phyloP scores from a whole-genome alignment of 2,113 vertebrate genomes.

The Tretioscincus oriximinensis region DNA sequence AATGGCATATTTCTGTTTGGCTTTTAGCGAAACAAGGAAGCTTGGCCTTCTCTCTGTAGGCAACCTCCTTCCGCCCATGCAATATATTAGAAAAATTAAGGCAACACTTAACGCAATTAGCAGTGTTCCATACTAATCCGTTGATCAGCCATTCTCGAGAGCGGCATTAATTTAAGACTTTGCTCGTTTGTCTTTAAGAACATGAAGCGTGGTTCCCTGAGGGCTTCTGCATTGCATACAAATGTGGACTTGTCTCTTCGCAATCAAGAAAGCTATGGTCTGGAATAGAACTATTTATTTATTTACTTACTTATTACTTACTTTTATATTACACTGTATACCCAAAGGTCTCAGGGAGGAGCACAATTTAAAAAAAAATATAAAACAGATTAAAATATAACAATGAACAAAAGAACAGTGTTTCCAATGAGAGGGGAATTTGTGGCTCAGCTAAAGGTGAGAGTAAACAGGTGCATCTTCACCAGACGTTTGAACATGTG shows the following conservation, averaged over 20 bases:
- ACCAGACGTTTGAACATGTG: too few relatives aligned
- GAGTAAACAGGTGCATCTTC: too few relatives aligned
- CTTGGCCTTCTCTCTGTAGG: conserved; percentile 53
- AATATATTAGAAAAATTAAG: conserved; percentile 64
- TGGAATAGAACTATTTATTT: too few relatives aligned
- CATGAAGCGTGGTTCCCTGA: background rate
- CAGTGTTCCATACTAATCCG: conserved; percentile 54
- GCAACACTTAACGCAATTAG: conserved; percentile 71
- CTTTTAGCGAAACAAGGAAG: conserved; percentile 49
- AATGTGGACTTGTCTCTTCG: background rate
- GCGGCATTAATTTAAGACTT: conserved; percentile 60
- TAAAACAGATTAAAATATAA: too few relatives aligned
- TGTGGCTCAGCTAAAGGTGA: too few relatives aligned
- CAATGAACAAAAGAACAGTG: too few relatives aligned
- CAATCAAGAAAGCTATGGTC: too few relatives aligned
- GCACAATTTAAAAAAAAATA: too few relatives aligned
- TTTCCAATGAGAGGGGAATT: too few relatives aligned
- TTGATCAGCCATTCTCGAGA: conserved; percentile 61
- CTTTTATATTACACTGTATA: too few relatives aligned
- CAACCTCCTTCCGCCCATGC: conserved; percentile 56
- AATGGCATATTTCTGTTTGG: conserved; percentile 42
- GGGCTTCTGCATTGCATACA: background rate
- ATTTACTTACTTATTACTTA: too few relatives aligned
- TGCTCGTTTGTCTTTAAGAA: background rate
- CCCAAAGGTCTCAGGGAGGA: too few relatives aligned